Base-by-base conservation (phyloP, 92 coral and sea anemone species). In the Epizoanthus scotinus region DNA sequence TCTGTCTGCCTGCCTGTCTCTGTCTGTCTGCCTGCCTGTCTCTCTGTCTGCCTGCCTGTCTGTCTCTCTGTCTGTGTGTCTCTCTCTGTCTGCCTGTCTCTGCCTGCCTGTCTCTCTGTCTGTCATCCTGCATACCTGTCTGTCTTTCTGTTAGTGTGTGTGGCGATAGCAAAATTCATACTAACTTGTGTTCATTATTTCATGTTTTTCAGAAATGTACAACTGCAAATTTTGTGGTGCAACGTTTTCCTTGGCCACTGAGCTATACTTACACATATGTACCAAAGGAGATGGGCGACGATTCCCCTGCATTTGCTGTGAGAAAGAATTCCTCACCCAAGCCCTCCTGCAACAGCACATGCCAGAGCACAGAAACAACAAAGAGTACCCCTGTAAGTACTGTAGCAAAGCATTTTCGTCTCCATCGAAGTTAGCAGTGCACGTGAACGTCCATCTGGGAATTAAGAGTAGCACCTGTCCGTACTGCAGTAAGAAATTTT, bases 161-260 rank as follows among this genome's bases (percentile, higher is more conserved):
- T 44, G 50, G 50, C 1, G 50, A 8, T 63, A 27, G 7, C 7
- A 22, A 6, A 19, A 28, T 27, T 34, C 47, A 19, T 12, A 20
- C 20, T 56, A 28, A 54, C 13, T 57, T 34, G 13, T 17, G 40
- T 34, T 34, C 40, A 34, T 34, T 34, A 34, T 25, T 18, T 57
- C 17, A 31, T 74, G n/a, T 29, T 14, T 26, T 64, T 38, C 31
- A 75, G 81, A 75, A 36, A 8, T 36, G 81, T 75, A 75, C 66
- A 59, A 60, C 14, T 75, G 81, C 20, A 75, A 58, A 5, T 59
- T 55, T n/a, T 75, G 81, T 24, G 27, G 44, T 15, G 49, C 2
- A 38, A 54, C 62, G 0, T 75, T 75, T 10, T n/a, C 38, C 0
- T 3, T 20, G 62, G 68, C 68, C 15, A n/a, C 18, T 2, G 81